Evolutionary conservation across 2,113 vertebrate species (phyloP).

Genomic region (Polyodon spathula): DNA sequence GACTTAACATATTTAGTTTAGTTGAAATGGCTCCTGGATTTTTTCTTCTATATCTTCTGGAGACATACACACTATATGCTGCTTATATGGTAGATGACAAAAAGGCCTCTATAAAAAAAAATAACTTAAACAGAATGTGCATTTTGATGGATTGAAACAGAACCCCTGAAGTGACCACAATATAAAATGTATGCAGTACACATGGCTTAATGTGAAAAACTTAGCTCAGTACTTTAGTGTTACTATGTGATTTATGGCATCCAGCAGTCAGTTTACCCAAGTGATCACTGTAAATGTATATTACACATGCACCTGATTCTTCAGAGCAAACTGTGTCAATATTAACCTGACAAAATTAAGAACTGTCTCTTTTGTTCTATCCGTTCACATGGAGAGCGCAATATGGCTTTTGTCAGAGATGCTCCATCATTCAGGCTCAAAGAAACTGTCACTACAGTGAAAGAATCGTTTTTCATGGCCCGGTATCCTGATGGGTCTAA

Average conservation of each 20-base stretch:
- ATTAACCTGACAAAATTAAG: conserved; percentile 77
- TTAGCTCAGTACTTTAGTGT: conserved; percentile 13
- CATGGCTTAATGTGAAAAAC: conserved; percentile 7
- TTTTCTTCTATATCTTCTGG: too few relatives aligned
- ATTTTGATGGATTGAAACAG: too few relatives aligned
- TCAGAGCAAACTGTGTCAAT: conserved; percentile 67
- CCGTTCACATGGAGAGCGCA: conserved; percentile 62
- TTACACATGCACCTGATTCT: conserved; percentile 34
- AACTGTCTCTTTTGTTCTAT: conserved; percentile 62
- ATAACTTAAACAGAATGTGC: too few relatives aligned
- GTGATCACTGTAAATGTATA: conserved; percentile 31
- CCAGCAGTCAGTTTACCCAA: conserved; percentile 36
- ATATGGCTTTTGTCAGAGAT: conserved; percentile 78
- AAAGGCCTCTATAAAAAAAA: too few relatives aligned
- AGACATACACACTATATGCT: too few relatives aligned
- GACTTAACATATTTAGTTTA: too few relatives aligned
- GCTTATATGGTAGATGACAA: too few relatives aligned
- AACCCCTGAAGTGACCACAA: not conserved
- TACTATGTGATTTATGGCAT: conserved; percentile 32
- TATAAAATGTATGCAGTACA: not conserved
- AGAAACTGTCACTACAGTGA: conserved; percentile 79
- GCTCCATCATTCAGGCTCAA: conserved; percentile 75
- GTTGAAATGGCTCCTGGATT: too few relatives aligned
- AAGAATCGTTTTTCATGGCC: conserved; percentile 84
- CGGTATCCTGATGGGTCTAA: conserved; percentile 92